Evolutionary conservation across 2,888 invertebrate species (phyloP).

Genomic region (Parnassius smintheus): DNA sequence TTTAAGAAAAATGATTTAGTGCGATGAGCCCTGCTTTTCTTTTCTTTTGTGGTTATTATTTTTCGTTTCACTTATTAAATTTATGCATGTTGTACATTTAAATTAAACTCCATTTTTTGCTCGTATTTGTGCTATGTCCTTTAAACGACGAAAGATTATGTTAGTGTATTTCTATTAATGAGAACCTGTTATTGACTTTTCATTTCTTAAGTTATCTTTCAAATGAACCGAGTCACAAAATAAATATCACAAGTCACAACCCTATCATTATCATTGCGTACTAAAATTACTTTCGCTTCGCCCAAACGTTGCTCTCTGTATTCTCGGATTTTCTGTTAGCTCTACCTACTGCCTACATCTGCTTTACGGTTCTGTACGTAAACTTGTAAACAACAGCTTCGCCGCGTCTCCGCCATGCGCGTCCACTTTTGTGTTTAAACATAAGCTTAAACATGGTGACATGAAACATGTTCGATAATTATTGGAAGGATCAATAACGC

Average conservation of each 20-base stretch:
- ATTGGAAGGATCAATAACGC: conserved; percentile 80
- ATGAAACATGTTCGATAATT: conserved; percentile 81
- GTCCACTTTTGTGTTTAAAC: conserved; percentile 73
- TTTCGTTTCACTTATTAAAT: no score
- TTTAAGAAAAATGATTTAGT: no score
- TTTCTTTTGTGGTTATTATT: no score
- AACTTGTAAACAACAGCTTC: conserved; percentile 66
- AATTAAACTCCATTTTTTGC: no score
- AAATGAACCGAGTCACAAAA: no score
- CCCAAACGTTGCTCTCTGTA: conserved; percentile 52
- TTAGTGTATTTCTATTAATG: no score
- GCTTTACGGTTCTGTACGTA: conserved; percentile 72
- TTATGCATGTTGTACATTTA: no score
- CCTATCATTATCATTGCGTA: conserved; percentile 22
- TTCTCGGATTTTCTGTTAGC: conserved; percentile 67
- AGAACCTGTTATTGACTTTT: no score
- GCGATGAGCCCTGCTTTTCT: no score
- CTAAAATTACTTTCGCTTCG: conserved; percentile 33
- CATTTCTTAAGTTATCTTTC: no score
- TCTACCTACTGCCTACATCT: conserved; percentile 73
- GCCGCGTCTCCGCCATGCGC: conserved; percentile 64
- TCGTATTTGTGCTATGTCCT: no score
- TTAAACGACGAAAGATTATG: no score
- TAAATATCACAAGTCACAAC: conserved; percentile 10
- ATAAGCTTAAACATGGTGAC: conserved; percentile 72